phyloP scores from a whole-genome alignment of 2,113 vertebrate genomes.

The Oncorhynchus gorbuscha region DNA sequence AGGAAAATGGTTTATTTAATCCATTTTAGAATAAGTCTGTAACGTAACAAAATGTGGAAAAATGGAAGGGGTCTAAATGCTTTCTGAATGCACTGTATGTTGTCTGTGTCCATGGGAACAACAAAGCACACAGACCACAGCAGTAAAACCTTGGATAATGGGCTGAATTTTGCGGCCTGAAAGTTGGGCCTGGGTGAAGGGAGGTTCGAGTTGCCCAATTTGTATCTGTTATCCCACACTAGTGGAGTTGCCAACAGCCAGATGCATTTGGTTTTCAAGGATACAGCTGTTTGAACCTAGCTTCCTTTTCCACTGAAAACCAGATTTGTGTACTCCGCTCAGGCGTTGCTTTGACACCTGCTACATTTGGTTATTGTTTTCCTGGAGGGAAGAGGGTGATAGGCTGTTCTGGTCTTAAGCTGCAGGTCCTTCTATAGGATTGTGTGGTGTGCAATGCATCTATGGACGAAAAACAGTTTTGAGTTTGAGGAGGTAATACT shows the following conservation, averaged over 20 bases:
- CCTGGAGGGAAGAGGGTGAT: slow-evolving; percentile 1
- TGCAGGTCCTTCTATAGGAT: neutral
- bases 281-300: too few relatives aligned
- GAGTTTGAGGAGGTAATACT: neutral
- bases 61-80: too few relatives aligned
- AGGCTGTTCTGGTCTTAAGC: neutral
- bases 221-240: neutral
- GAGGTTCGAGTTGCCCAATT: slow-evolving; percentile 2
- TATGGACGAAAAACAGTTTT: neutral
- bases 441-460: neutral
- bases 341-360: too few relatives aligned
- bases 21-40: too few relatives aligned
- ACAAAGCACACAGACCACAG: slow-evolving; percentile 10
- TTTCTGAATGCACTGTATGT: neutral
- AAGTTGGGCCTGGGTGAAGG: slow-evolving; percentile 22
- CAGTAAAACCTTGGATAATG: slow-evolving; percentile 24
- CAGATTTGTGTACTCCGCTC: too few relatives aligned
- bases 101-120: slow-evolving; percentile 8
- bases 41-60: too few relatives aligned
- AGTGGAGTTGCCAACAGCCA: too few relatives aligned
- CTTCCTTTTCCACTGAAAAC: too few relatives aligned
- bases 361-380: neutral
- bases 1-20: too few relatives aligned
- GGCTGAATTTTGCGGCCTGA: slow-evolving; percentile 19
- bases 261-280: too few relatives aligned